A percentile compares a stretch with the other conserved stretches of the same genome.
phyloP scores from a whole-genome alignment of 2,888 invertebrate genomes.

The Zeuzera pyrina region DNA sequence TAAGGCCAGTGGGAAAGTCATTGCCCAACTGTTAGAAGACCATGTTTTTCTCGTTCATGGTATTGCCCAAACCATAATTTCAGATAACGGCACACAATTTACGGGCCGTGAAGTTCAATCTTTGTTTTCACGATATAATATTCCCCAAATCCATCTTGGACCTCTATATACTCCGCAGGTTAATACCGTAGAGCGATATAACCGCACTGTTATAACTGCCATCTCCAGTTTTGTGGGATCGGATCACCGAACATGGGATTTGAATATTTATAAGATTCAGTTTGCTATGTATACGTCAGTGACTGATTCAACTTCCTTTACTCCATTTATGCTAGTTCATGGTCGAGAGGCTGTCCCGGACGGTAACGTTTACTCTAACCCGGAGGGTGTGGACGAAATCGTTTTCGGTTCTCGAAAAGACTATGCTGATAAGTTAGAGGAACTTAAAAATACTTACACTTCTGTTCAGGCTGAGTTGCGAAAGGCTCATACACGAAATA shows the following conservation, averaged over 20 bases:
- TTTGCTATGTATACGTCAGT: slow-evolving; percentile 18
- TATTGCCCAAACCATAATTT: slow-evolving; percentile 17
- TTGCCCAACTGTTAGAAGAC: slow-evolving; percentile 11
- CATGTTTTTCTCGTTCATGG: slow-evolving; percentile 22
- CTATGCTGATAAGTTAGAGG: slow-evolving; percentile 6
- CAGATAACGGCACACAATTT: slow-evolving; percentile 22
- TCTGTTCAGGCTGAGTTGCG: slow-evolving; percentile 2
- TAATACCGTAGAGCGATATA: slow-evolving; percentile 17
- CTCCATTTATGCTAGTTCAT: slow-evolving; percentile 14
- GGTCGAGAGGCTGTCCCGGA: slow-evolving; percentile 14
- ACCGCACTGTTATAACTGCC: slow-evolving; percentile 15
- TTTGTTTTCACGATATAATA: slow-evolving; percentile 15
- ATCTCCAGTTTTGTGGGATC: slow-evolving; percentile 13
- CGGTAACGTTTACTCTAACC: slow-evolving; percentile 3
- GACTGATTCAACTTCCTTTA: slow-evolving; percentile 16
- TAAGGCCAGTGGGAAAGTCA: background rate
- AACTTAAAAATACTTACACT: slow-evolving; percentile 5
- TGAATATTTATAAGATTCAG: slow-evolving; percentile 12
- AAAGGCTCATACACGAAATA: slow-evolving; percentile 3
- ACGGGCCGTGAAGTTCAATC: slow-evolving; percentile 5
- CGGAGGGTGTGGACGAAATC: background rate
- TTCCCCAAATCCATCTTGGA: slow-evolving; percentile 15
- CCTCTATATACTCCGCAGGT: slow-evolving; percentile 11
- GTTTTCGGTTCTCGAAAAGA: slow-evolving; percentile 4
- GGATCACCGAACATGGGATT: slow-evolving; percentile 20